Percentiles rank a stretch among this genome's conserved stretches.
phyloP scores from a whole-genome alignment of 2,113 vertebrate species.

The Crotalus helleri region DNA sequence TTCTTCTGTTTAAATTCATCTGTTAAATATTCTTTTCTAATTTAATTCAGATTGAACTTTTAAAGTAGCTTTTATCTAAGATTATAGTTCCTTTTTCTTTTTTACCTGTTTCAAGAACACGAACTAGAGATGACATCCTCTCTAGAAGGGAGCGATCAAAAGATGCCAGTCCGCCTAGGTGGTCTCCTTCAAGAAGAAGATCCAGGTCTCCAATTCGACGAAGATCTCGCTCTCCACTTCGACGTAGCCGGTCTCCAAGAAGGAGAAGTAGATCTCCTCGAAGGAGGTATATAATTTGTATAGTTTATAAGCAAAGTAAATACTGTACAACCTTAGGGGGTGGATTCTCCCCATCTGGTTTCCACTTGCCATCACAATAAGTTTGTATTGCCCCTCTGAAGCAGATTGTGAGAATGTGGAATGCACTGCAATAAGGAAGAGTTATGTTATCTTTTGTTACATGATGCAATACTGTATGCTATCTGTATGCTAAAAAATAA shows the following conservation, averaged over 20 bases:
- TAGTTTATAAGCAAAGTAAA: background rate
- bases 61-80: constrained; percentile 6
- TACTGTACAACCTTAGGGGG: background rate
- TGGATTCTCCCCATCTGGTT: background rate
- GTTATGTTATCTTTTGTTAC: background rate
- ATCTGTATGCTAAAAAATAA: background rate
- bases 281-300: constrained; percentile 75
- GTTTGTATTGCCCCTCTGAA: background rate
- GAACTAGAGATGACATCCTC: constrained; percentile 76
- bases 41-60: constrained; percentile 1
- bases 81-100: constrained; percentile 13
- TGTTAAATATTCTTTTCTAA: background rate
- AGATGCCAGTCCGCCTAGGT: constrained; percentile 72
- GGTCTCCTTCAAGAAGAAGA: constrained; percentile 75
- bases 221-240: constrained; percentile 78
- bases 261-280: constrained; percentile 87
- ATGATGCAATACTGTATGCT: background rate
- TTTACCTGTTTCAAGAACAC: constrained; percentile 63
- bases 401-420: background rate
- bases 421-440: background rate
- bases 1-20: background rate
- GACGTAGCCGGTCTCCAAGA: constrained; percentile 82
- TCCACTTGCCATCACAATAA: background rate
- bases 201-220: constrained; percentile 82
- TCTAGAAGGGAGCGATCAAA: constrained; percentile 75